A percentile compares a stretch with the other conserved stretches of the same genome.
These are phyloP conservation scores for Halocaridina rubra DNA, from an alignment of 2,888 invertebrate genomes.

Conservation along the genomic window DNA sequence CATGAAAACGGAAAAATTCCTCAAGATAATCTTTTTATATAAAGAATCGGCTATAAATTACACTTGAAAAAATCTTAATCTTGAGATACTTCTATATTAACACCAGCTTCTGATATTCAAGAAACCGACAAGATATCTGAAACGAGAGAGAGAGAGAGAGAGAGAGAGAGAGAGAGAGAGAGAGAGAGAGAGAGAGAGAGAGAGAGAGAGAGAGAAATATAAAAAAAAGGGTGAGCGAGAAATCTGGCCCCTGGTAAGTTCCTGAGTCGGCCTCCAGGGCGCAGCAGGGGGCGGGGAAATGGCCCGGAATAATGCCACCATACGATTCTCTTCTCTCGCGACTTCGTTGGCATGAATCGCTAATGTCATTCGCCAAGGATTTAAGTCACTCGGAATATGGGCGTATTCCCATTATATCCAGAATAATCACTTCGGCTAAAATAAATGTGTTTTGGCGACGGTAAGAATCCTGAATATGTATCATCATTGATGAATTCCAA, in stretches of 20 bases:
- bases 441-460: too few species aligned
- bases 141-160: not conserved
- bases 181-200: conserved; percentile 4
- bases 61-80: not conserved
- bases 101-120: conserved; percentile 30
- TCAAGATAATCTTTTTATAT: too few species aligned
- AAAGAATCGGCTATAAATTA: not conserved
- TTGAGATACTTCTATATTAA: not conserved
- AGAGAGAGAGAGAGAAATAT: conserved; percentile 12
- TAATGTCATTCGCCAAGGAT: conserved; percentile 39
- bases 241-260: conserved; percentile 46
- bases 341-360: conserved; percentile 54
- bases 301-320: conserved; percentile 48
- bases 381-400: too few species aligned
- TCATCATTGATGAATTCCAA: too few species aligned
- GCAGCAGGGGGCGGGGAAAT: conserved; percentile 56
- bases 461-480: too few species aligned
- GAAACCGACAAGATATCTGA: conserved; percentile 33
- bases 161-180: conserved; percentile 1
- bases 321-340: conserved; percentile 39
- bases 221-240: conserved; percentile 37
- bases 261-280: conserved; percentile 52
- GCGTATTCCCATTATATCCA: too few species aligned
- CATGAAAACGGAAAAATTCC: too few species aligned
- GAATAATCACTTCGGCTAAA: too few species aligned